Percentiles rank a stretch among this genome's conserved stretches.
These are phyloP conservation scores for Rhynchophorus ferrugineus DNA, from an alignment of 1,140 invertebrate genomes.

Conservation along the genomic window DNA sequence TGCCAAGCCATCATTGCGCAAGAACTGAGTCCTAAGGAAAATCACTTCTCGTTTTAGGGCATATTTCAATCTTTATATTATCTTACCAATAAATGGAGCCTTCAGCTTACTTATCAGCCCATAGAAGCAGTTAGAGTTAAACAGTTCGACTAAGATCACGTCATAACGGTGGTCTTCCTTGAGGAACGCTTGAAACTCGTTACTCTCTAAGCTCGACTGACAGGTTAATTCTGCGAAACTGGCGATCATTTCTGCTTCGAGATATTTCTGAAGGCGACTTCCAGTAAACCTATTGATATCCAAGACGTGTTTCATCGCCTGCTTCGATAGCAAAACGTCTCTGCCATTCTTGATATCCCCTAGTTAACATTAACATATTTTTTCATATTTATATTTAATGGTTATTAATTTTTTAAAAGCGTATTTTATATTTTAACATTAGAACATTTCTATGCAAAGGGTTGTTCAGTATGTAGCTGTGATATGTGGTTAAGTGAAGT, in stretches of 20 bases:
- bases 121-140: conserved; percentile 62
- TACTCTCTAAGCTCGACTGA: conserved; percentile 11
- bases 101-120: conserved; percentile 53
- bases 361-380: background rate
- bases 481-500: too few relatives aligned
- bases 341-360: background rate
- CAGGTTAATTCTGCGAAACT: conserved; percentile 16
- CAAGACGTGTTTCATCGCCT: conserved; percentile 1
- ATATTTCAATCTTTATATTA: too few relatives aligned
- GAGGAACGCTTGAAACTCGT: conserved; percentile 23
- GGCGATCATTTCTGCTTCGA: conserved; percentile 3
- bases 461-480: too few relatives aligned
- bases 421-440: too few relatives aligned
- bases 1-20: conserved; percentile 53
- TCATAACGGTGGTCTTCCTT: conserved; percentile 46
- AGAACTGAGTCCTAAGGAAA: conserved; percentile 36
- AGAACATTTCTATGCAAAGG: too few relatives aligned
- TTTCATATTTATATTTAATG: background rate
- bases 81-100: conserved; percentile 50
- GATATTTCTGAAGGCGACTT: background rate
- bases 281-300: conserved; percentile 5
- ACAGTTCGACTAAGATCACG: conserved; percentile 57
- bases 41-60: too few relatives aligned
- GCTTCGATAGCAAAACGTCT: background rate
- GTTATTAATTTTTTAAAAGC: too few relatives aligned